Evolutionary conservation across 2,797 vertebrate species (phyloP).

Genomic region (Arrhamphus sclerolepis): DNA sequence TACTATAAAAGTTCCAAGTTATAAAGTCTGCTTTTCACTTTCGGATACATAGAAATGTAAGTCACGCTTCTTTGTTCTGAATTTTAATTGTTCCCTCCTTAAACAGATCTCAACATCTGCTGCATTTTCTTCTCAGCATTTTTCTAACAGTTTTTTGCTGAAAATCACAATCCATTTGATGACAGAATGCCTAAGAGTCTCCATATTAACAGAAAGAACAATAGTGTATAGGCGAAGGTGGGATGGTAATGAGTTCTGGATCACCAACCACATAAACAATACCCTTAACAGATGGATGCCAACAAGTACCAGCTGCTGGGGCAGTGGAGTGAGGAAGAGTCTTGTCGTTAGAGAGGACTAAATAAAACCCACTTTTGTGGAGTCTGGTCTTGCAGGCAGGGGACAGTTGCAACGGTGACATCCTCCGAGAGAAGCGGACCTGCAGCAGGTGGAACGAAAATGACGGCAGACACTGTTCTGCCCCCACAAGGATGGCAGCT

Average conservation of each 20-base stretch:
- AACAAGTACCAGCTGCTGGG: conserved; percentile 81
- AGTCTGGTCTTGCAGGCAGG: conserved; percentile 32
- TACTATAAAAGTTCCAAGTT: background rate
- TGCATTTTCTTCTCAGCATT: background rate
- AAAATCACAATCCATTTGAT: conserved; percentile 16
- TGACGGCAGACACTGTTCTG: conserved; percentile 31
- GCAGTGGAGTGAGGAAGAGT: conserved; percentile 75
- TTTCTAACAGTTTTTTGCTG: conserved; percentile 12
- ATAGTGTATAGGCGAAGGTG: conserved; percentile 73
- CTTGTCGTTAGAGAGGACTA: conserved; percentile 70
- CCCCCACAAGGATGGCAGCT: conserved; percentile 52
- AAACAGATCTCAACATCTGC: conserved; percentile 42
- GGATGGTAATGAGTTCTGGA: conserved; percentile 83
- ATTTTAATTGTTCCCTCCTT: conserved; percentile 17
- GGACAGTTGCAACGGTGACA: conserved; percentile 42
- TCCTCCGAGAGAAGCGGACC: conserved; percentile 58
- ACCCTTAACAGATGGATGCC: conserved; percentile 83
- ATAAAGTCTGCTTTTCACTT: background rate
- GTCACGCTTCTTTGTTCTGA: background rate
- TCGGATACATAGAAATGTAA: conserved; percentile 38
- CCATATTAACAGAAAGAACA: conserved; percentile 77
- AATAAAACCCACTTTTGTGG: conserved; percentile 74
- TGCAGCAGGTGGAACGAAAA: conserved; percentile 67
- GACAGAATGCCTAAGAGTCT: conserved; percentile 62
- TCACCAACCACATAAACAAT: conserved; percentile 80